These are phyloP conservation scores for Choloepus didactylus DNA, from an alignment of 2,797 vertebrate species.

Conservation along the genomic window DNA sequence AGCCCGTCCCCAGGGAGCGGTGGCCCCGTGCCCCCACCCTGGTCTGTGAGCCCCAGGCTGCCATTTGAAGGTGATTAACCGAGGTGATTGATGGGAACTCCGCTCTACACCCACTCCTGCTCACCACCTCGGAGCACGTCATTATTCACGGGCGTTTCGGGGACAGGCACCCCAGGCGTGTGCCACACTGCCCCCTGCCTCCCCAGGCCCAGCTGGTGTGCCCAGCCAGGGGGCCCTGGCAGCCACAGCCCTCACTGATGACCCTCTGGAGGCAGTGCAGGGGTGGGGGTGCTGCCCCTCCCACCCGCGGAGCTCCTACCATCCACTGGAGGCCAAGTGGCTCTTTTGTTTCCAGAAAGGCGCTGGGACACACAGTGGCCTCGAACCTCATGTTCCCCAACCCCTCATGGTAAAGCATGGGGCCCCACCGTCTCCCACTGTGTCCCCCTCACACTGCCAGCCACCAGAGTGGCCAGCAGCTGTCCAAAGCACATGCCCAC, in stretches of 20 bases:
- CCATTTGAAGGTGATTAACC: rapidly evolving
- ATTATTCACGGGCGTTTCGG: too few species aligned
- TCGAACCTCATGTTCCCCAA: neutral
- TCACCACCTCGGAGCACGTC: neutral
- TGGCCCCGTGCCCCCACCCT: rapidly evolving
- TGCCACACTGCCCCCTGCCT: rapidly evolving
- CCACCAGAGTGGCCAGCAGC: too few species aligned
- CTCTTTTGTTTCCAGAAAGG: neutral
- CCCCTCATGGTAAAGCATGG: rapidly evolving
- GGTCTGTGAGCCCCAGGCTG: rapidly evolving
- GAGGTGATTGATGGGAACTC: rapidly evolving
- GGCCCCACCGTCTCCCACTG: neutral
- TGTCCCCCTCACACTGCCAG: too few species aligned
- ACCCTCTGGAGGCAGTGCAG: neutral
- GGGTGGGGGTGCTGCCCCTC: too few species aligned
- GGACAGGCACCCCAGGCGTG: neutral
- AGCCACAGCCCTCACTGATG: neutral
- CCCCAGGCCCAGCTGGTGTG: too few species aligned
- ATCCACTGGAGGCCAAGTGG: neutral
- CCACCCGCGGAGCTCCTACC: rapidly evolving
- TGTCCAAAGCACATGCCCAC: too few species aligned
- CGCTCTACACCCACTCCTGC: neutral
- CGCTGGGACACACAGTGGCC: neutral
- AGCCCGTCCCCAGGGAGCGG: neutral
- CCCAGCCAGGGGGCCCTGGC: neutral